A percentile compares a stretch with the other conserved stretches of the same genome.
These are phyloP conservation scores for Melanerpes formicivorus DNA, from an alignment of 2,113 vertebrate genomes.

Conservation along the genomic window DNA sequence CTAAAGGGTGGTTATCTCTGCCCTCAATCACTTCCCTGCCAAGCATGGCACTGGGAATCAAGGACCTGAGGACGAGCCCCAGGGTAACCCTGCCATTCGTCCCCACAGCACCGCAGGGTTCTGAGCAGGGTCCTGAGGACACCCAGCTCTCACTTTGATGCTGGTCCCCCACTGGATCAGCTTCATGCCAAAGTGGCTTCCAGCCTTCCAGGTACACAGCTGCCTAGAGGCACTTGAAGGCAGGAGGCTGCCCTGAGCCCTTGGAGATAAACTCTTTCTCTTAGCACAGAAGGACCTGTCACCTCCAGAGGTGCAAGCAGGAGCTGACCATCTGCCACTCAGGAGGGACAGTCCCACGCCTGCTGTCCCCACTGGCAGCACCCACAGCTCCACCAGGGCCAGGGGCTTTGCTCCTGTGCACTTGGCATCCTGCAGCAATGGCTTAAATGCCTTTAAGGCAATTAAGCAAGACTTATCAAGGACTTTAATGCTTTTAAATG, in stretches of 20 bases:
- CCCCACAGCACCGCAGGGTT: rapidly evolving
- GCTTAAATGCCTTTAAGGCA: conserved; percentile 12
- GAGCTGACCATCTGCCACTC: not conserved
- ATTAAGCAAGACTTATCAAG: conserved; percentile 37
- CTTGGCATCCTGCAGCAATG: not conserved
- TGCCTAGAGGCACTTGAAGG: not conserved
- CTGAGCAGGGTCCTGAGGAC: not conserved
- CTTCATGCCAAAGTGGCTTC: not conserved
- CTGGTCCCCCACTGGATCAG: not conserved
- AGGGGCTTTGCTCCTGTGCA: not conserved
- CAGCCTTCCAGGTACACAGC: not conserved
- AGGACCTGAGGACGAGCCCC: not conserved
- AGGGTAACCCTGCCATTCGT: not conserved
- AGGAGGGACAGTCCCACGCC: not conserved
- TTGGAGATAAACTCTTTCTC: not conserved
- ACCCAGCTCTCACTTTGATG: not conserved
- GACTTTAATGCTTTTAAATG: conserved; percentile 27
- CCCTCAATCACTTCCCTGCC: not conserved
- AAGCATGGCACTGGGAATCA: not conserved
- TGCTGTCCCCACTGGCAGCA: not conserved
- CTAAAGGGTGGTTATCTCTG: conserved; percentile 52
- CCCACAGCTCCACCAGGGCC: not conserved
- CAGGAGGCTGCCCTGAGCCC: not conserved
- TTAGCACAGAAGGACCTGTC: not conserved
- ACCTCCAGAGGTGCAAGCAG: not conserved